Evolutionary conservation across 2,113 vertebrate species (phyloP).

Genomic region (Solea solea): DNA sequence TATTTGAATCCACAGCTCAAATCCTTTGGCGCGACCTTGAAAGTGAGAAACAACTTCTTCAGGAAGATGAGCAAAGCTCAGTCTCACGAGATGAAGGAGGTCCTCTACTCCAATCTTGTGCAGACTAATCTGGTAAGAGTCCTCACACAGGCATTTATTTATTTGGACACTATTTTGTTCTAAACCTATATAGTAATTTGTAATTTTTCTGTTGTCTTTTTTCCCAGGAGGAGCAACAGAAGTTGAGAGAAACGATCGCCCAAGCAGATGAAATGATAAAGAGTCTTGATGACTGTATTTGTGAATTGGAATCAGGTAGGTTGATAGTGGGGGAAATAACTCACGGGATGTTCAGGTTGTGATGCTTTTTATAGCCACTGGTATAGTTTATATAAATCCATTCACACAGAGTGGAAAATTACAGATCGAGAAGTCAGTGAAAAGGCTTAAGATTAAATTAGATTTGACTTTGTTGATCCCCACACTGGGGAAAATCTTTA

Average conservation of each 20-base stretch:
- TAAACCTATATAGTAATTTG: background rate
- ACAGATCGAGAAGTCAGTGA: too few species aligned
- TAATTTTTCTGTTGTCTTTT: background rate
- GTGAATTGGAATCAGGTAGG: conserved; percentile 73
- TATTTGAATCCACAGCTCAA: conserved; percentile 67
- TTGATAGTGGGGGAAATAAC: background rate
- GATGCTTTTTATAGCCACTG: background rate
- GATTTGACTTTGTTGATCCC: too few species aligned
- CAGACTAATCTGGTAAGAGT: conserved; percentile 64
- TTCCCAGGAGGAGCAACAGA: conserved; percentile 71
- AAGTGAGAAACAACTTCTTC: conserved; percentile 74
- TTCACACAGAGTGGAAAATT: too few species aligned
- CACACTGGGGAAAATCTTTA: too few species aligned
- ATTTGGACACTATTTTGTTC: background rate
- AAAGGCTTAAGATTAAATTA: too few species aligned
- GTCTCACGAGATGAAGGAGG: conserved; percentile 78
- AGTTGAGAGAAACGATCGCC: conserved; percentile 56
- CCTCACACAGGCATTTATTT: too few species aligned
- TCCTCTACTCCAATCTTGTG: conserved; percentile 69
- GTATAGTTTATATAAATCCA: background rate
- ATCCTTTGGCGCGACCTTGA: conserved; percentile 75
- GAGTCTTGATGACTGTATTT: conserved; percentile 73
- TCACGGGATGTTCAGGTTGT: background rate
- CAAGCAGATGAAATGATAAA: conserved; percentile 69
- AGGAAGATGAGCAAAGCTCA: conserved; percentile 74